Percentiles rank a stretch among this genome's conserved stretches.
Evolutionary conservation across 1,140 invertebrate genomes (phyloP).

Genomic region (Oscheius sp.): DNA sequence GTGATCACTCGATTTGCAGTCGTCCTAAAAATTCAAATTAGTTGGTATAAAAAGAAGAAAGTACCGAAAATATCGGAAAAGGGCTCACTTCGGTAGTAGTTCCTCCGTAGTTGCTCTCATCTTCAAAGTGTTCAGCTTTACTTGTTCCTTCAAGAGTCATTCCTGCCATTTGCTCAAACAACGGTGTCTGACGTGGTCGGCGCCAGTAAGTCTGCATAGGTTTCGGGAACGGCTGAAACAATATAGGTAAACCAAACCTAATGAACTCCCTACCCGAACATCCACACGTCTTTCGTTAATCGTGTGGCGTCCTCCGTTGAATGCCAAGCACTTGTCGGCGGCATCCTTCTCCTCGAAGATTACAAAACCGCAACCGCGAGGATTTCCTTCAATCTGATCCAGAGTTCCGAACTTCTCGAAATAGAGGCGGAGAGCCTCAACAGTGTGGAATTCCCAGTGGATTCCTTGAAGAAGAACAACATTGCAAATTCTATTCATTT

Average conservation of each 20-base stretch:
- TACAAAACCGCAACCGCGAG: conserved; percentile 42
- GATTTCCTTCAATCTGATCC: conserved; percentile 41
- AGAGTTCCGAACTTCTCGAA: conserved; percentile 45
- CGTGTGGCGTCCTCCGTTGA: conserved; percentile 34
- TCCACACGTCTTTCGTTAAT: conserved; percentile 38
- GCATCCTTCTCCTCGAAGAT: conserved; percentile 43
- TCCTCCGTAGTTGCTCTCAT: conserved; percentile 29
- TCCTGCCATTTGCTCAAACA: conserved; percentile 3
- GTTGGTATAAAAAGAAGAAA: background rate
- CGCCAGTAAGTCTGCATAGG: background rate
- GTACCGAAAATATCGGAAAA: background rate
- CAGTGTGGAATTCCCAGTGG: conserved; percentile 41
- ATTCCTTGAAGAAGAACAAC: conserved; percentile 27
- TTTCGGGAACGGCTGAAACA: background rate
- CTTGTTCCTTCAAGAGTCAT: background rate
- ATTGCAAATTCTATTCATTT: background rate
- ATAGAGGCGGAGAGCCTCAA: conserved; percentile 36
- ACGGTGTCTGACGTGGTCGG: background rate
- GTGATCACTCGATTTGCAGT: conserved; percentile 10
- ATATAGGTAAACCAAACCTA: background rate
- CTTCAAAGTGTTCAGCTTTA: conserved; percentile 13
- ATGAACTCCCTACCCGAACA: conserved; percentile 19
- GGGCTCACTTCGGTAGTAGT: conserved; percentile 23
- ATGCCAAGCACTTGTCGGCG: conserved; percentile 35
- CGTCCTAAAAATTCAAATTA: conserved; percentile 9